These are phyloP conservation scores for Clytia hemisphaerica DNA, from an alignment of 30 jellyfish, hydroid and myxozoan genomes.

Conservation along the genomic window DNA sequence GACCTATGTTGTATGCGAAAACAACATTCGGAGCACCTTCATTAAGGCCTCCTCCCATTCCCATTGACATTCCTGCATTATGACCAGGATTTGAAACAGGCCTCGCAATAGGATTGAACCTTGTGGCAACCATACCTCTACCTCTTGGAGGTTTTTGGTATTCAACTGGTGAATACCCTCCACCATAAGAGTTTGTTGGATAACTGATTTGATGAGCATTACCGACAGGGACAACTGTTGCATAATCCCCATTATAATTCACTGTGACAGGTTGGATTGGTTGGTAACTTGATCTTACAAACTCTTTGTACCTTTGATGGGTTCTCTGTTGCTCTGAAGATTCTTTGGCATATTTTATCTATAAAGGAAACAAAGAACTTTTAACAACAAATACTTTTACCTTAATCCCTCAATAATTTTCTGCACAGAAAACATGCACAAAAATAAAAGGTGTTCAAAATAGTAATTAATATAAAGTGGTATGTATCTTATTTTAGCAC, in stretches of 20 bases:
- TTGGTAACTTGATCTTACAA: neutral
- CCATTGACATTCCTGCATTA: constrained; percentile 5
- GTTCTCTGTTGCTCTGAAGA: constrained; percentile 12
- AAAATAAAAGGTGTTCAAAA: too few relatives aligned
- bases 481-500: too few relatives aligned
- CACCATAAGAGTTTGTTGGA: constrained; percentile 4
- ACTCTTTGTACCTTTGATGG: constrained; percentile 18
- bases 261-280: neutral
- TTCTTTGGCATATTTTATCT: constrained; percentile 37
- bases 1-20: constrained; percentile 24
- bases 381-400: neutral
- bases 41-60: neutral
- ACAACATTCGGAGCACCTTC: constrained; percentile 7
- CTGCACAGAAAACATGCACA: too few relatives aligned
- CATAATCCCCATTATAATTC: neutral
- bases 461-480: too few relatives aligned
- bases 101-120: constrained; percentile 29
- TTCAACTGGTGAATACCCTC: constrained; percentile 14
- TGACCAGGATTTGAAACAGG: too few relatives aligned
- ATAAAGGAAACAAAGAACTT: too few relatives aligned
- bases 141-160: constrained; percentile 6
- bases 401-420: too few relatives aligned
- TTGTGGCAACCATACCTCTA: constrained; percentile 32
- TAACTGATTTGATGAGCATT: neutral
- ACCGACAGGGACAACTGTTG: neutral